phyloP scores from a whole-genome alignment of 2,113 vertebrate genomes.

The Martes martes region DNA sequence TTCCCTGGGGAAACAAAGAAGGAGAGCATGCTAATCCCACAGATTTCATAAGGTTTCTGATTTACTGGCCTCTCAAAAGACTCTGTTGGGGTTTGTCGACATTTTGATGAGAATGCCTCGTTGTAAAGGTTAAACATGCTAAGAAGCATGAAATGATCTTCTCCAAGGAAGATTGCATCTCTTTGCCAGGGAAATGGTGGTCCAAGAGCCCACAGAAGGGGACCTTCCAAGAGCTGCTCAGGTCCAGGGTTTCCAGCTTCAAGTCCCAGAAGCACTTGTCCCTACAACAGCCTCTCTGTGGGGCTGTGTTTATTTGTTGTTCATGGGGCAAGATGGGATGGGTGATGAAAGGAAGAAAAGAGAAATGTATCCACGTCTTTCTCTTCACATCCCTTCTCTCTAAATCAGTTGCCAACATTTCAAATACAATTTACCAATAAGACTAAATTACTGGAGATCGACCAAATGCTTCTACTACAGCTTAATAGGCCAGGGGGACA shows the following conservation, averaged over 20 bases:
- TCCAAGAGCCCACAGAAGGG: neutral
- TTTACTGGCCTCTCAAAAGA: constrained; percentile 68
- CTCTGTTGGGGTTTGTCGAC: constrained; percentile 61
- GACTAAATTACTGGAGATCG: neutral
- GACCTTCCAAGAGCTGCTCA: neutral
- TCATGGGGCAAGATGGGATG: neutral
- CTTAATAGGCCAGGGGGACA: neutral
- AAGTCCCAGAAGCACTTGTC: neutral
- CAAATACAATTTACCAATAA: neutral
- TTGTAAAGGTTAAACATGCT: constrained; percentile 74
- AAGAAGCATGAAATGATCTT: constrained; percentile 76
- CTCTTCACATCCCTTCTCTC: neutral
- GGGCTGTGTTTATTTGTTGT: neutral
- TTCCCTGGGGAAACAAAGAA: constrained; percentile 22
- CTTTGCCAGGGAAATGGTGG: constrained; percentile 44
- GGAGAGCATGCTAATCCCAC: constrained; percentile 24
- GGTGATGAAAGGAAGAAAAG: neutral
- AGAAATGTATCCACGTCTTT: neutral
- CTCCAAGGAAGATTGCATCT: constrained; percentile 58
- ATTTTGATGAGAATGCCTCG: constrained; percentile 72
- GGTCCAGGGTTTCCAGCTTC: neutral
- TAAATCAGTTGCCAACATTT: neutral
- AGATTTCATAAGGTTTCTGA: constrained; percentile 67
- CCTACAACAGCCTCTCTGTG: neutral
- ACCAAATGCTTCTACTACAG: neutral